Evolutionary conservation across 35 echinoderm and acorn worm genomes (phyloP), one percentile per base, ranked within the genome.

Genomic region (Holothuria glaberrima): DNA sequence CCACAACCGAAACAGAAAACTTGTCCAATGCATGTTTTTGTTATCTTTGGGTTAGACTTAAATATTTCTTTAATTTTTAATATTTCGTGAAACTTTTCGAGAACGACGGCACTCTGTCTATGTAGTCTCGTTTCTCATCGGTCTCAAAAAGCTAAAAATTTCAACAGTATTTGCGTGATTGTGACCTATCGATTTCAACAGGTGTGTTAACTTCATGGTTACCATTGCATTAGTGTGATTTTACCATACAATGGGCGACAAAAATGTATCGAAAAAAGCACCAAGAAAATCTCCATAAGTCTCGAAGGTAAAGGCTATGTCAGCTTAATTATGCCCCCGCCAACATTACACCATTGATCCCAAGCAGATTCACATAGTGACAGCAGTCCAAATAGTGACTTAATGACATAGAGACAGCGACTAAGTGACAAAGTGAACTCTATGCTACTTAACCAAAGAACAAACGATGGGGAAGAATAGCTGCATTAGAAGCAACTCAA

Each of bases 361-460:
- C 12, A 19, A 16, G 21, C 7, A 9, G 21, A 19, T 21, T 19
- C 21, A 9, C 7, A 66, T 66, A 4, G 12, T 66, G 63, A 29
- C 21, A 66, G 22, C 12, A 66, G 21, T 21, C 21, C n/a, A n/a
- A n/a, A n/a, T 25, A 9, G 63, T 66, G 21, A 19, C 63, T 66
- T 19, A 7, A 66, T 66, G 63, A 19, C 12, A 66, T 66, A 16
- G 21, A 19, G 12, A 25, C 63, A 66, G 1, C 12, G 28, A 66
- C 28, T 66, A 66, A 66, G 21, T 21, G 63, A 66, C 63, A 66
- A 66, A 66, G 20, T 66, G 63, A 19, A 66, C 63, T 66, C 63
- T 25, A 66, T 6, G 0, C 63, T 66, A 0, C 63, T 14, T 66
- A 66, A 66, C 20, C 63, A n/a, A 66, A 29, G 63, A 16, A 17